These are phyloP conservation scores for Thalassoma bifasciatum DNA, from an alignment of 2,113 vertebrate genomes.

Conservation along the genomic window DNA sequence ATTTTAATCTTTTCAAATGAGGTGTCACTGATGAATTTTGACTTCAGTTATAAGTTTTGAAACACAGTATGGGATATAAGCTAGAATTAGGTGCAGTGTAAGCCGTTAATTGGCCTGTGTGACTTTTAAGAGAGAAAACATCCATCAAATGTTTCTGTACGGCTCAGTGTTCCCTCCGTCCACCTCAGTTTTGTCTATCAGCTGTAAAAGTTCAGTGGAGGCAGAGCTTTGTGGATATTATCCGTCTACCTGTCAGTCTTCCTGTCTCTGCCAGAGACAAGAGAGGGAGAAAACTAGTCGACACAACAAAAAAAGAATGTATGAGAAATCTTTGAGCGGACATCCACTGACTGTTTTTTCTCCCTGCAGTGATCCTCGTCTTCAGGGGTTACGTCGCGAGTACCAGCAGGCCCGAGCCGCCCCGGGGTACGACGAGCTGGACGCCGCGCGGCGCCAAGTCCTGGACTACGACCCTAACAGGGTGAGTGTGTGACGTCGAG, in stretches of 20 bases:
- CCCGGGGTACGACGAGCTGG: slow-evolving; percentile 76
- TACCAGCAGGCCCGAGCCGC: slow-evolving; percentile 64
- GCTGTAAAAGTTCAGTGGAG: slow-evolving; percentile 46
- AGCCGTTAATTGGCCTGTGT: neutral
- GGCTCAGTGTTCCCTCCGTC: neutral
- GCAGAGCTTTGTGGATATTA: slow-evolving; percentile 50
- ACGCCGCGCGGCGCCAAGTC: slow-evolving; percentile 48
- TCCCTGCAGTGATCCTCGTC: slow-evolving; percentile 69
- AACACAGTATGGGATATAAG: too few species aligned
- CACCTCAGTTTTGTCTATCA: slow-evolving; percentile 45
- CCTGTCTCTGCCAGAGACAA: slow-evolving; percentile 32
- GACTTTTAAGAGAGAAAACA: slow-evolving; percentile 12
- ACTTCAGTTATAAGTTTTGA: too few species aligned
- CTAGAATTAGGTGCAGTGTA: too few species aligned
- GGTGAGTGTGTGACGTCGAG: slow-evolving; percentile 58
- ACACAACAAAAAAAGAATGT: slow-evolving; percentile 36
- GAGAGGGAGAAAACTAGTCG: slow-evolving; percentile 8
- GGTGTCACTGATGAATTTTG: too few species aligned
- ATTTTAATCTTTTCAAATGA: too few species aligned
- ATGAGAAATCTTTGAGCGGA: too few species aligned
- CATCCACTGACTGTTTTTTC: too few species aligned
- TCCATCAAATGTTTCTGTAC: slow-evolving; percentile 21
- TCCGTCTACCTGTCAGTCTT: slow-evolving; percentile 52
- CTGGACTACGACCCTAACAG: slow-evolving; percentile 74
- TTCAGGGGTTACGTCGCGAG: slow-evolving; percentile 68